Conservation (phyloP, 2,113 vertebrate species). For the Albula glossodonta region DNA sequence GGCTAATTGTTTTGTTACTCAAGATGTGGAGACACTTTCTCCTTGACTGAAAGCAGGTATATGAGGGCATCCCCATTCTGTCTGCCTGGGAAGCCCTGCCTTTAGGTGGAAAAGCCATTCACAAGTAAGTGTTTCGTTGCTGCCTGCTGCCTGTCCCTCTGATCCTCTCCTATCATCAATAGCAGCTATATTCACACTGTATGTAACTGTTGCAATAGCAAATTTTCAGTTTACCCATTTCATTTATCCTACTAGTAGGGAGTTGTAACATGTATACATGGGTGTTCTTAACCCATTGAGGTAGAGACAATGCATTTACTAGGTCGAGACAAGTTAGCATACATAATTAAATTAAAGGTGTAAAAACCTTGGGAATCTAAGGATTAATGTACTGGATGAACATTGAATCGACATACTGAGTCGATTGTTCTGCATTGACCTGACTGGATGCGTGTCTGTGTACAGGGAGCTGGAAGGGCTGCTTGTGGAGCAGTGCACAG, state of each 20-base stretch:
- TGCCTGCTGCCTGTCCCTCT: not conserved
- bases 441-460: constrained; percentile 26
- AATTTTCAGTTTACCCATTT: too few relatives aligned
- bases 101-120: constrained; percentile 91
- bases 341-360: too few relatives aligned
- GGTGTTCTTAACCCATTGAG: too few relatives aligned
- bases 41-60: constrained; percentile 78
- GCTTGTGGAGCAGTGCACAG: constrained; percentile 87
- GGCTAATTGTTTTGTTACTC: not conserved
- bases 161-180: not conserved
- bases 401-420: too few relatives aligned
- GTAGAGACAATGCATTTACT: too few relatives aligned
- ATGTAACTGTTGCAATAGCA: not conserved
- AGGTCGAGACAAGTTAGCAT: too few relatives aligned
- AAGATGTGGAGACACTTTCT: not conserved
- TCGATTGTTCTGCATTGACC: not conserved
- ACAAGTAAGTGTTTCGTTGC: constrained; percentile 80
- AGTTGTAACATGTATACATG: too few relatives aligned
- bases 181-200: not conserved
- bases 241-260: too few relatives aligned
- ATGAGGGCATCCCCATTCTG: constrained; percentile 91
- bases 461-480: constrained; percentile 84
- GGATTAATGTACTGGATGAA: not conserved
- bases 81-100: constrained; percentile 94
- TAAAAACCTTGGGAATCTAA: too few relatives aligned